These are phyloP conservation scores for Drosophila biarmipes DNA, from an alignment of 1,140 invertebrate species.

Conservation along the genomic window DNA sequence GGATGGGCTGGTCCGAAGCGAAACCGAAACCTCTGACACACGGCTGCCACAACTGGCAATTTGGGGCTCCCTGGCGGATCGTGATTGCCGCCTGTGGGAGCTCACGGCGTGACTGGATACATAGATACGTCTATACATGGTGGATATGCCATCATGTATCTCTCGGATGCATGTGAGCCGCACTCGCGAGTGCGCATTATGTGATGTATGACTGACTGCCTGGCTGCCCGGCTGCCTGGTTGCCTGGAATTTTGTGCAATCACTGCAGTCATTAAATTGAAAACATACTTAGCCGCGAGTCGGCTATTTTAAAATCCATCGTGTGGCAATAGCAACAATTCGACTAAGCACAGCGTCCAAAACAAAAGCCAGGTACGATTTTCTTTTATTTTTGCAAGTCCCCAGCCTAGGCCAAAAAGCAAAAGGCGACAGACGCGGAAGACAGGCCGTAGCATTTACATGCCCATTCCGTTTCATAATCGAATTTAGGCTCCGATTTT, in stretches of 20 bases:
- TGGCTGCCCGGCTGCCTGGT: constrained; percentile 26
- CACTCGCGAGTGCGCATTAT: constrained; percentile 39
- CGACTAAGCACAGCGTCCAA: constrained; percentile 55
- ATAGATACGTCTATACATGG: neutral
- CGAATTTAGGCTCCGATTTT: constrained; percentile 39
- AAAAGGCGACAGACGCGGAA: constrained; percentile 65
- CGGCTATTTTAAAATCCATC: constrained; percentile 73
- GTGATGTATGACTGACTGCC: constrained; percentile 28
- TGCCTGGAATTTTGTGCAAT: constrained; percentile 66
- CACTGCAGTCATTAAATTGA: constrained; percentile 78
- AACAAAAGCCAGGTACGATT: constrained; percentile 39
- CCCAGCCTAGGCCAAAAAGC: constrained; percentile 33
- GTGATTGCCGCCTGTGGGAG: constrained; percentile 66
- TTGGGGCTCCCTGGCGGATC: constrained; percentile 23
- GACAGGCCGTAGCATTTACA: constrained; percentile 67
- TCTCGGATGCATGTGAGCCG: constrained; percentile 7
- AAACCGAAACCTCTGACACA: constrained; percentile 20
- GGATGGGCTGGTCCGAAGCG: neutral
- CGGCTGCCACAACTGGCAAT: constrained; percentile 41
- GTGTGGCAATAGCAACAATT: constrained; percentile 59
- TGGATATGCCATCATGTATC: constrained; percentile 4
- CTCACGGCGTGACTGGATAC: constrained; percentile 30
- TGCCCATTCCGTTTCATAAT: constrained; percentile 82
- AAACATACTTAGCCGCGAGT: constrained; percentile 47
- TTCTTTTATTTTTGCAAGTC: constrained; percentile 23